phyloP scores from a whole-genome alignment of 2,797 vertebrate genomes.

The Hephaestus fuliginosus region DNA sequence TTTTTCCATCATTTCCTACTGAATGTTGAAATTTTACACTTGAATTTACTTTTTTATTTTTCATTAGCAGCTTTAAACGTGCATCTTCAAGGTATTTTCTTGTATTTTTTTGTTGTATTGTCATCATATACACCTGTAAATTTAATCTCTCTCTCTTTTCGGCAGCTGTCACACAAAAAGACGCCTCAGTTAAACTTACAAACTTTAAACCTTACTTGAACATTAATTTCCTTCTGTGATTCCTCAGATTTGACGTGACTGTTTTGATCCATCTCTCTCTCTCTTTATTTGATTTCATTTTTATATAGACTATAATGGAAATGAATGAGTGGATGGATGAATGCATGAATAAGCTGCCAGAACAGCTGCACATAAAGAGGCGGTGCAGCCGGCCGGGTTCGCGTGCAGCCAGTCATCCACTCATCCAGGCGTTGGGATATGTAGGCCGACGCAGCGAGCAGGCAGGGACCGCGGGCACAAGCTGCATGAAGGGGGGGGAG shows the following conservation, averaged over 20 bases:
- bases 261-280: neutral
- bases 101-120: neutral
- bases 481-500: constrained; percentile 8
- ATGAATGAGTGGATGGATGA: constrained; percentile 17
- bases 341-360: constrained; percentile 28
- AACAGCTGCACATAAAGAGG: constrained; percentile 11
- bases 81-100: neutral
- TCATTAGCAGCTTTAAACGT: neutral
- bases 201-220: neutral
- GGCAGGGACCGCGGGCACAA: constrained; percentile 48
- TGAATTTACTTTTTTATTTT: neutral
- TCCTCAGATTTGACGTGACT: neutral
- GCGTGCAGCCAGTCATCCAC: constrained; percentile 46
- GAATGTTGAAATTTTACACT: no score
- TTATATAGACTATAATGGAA: neutral
- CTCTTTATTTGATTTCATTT: no score
- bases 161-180: no score
- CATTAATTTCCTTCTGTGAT: neutral
- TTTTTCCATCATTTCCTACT: no score
- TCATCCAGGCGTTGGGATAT: constrained; percentile 57
- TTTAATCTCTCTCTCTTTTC: no score
- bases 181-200: no score
- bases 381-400: constrained; percentile 6
- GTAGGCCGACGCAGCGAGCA: constrained; percentile 66
- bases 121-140: neutral